A percentile compares a stretch with the other conserved stretches of the same genome.
These are phyloP conservation scores for Druon quercuslanigerum DNA, from an alignment of 1,140 invertebrate species.

Conservation along the genomic window DNA sequence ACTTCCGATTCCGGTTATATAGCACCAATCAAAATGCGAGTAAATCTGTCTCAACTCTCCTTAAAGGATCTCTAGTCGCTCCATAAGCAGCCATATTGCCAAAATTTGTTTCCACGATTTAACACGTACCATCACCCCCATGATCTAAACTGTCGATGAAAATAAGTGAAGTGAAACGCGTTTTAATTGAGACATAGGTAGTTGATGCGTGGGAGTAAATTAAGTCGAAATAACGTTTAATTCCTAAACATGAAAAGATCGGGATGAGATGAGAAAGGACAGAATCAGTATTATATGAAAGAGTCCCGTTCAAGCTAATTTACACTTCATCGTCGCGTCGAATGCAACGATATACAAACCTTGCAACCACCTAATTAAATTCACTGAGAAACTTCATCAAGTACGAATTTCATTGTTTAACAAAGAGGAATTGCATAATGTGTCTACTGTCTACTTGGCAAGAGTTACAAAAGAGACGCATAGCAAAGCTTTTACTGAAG, in stretches of 20 bases:
- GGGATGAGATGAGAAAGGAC: background rate
- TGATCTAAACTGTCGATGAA: no score
- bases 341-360: slow-evolving; percentile 11
- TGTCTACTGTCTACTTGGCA: slow-evolving; percentile 1
- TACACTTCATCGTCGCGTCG: background rate
- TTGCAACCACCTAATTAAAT: slow-evolving; percentile 15
- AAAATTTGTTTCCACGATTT: no score
- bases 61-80: no score
- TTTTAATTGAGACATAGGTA: no score
- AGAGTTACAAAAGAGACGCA: slow-evolving; percentile 12
- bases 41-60: no score
- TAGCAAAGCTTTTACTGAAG: slow-evolving; percentile 6
- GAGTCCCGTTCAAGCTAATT: background rate
- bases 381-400: slow-evolving; percentile 13
- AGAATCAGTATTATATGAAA: slow-evolving; percentile 26
- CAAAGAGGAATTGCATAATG: slow-evolving; percentile 26
- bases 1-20: no score
- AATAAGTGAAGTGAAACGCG: no score
- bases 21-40: no score
- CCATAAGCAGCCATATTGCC: no score
- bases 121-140: no score
- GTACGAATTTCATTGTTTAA: slow-evolving; percentile 14
- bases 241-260: background rate
- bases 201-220: background rate
- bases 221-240: background rate